phyloP scores from a whole-genome alignment of 2,888 invertebrate genomes.

The Prenolepis imparis region DNA sequence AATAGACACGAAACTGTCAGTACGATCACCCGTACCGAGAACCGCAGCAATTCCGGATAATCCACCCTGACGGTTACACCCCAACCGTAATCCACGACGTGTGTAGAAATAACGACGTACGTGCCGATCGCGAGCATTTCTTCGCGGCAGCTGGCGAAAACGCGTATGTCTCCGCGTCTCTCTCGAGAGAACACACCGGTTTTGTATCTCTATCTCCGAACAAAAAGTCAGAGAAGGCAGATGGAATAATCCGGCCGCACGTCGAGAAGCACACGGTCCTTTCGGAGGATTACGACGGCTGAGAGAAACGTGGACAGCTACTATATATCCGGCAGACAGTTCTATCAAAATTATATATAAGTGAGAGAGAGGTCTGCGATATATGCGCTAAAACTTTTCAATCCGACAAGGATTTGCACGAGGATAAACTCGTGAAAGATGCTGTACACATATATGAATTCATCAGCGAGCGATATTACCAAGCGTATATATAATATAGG shows the following conservation, averaged over 20 bases:
- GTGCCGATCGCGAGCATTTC: constrained; percentile 52
- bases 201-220: constrained; percentile 37
- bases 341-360: constrained; percentile 48
- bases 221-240: constrained; percentile 49
- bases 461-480: neutral
- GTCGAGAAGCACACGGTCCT: constrained; percentile 35
- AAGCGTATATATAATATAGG: no score
- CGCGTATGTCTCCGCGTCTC: constrained; percentile 20
- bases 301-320: neutral
- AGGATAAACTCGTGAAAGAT: neutral
- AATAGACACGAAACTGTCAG: constrained; percentile 47
- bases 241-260: constrained; percentile 49
- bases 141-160: constrained; percentile 52
- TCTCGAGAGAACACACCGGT: constrained; percentile 17
- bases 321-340: constrained; percentile 34
- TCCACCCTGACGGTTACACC: constrained; percentile 38
- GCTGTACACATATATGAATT: neutral
- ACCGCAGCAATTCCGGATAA: constrained; percentile 37
- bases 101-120: constrained; percentile 52
- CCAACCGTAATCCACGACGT: constrained; percentile 41
- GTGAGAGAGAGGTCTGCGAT: neutral
- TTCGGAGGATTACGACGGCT: constrained; percentile 47
- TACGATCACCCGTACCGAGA: constrained; percentile 30
- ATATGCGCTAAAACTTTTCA: constrained; percentile 1
- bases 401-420: constrained; percentile 19